phyloP scores from a whole-genome alignment of 2,888 invertebrate genomes.

The Drosophila suboccidentalis region DNA sequence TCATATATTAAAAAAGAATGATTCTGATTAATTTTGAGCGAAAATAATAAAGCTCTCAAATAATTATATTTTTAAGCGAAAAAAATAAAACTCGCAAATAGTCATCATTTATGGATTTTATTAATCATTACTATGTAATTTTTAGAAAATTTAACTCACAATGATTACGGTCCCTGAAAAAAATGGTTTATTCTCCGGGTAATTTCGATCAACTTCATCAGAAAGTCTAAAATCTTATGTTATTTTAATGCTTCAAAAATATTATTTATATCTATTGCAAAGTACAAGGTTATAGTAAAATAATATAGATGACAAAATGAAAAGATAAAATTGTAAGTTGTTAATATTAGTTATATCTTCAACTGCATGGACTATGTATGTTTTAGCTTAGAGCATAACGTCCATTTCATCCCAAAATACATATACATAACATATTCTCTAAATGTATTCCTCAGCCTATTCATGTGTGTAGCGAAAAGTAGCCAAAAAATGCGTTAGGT shows the following conservation, averaged over 20 bases:
- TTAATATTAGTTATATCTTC: not conserved
- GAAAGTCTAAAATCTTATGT: not conserved
- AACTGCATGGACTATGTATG: slow-evolving; percentile 20
- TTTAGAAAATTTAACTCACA: too few species aligned
- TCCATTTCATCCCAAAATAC: slow-evolving; percentile 12
- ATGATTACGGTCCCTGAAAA: too few species aligned
- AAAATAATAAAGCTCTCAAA: too few species aligned
- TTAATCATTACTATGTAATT: too few species aligned
- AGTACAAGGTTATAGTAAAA: not conserved
- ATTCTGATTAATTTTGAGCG: too few species aligned
- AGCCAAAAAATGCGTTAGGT: slow-evolving; percentile 4
- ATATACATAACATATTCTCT: not conserved
- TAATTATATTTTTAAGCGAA: too few species aligned
- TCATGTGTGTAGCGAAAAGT: slow-evolving; percentile 31
- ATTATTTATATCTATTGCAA: not conserved
- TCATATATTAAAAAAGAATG: too few species aligned
- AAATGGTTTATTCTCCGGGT: not conserved
- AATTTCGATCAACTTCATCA: not conserved
- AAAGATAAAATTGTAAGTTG: not conserved
- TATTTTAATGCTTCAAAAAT: not conserved
- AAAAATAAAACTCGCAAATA: too few species aligned
- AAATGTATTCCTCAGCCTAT: slow-evolving; percentile 6
- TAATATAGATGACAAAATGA: not conserved
- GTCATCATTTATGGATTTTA: too few species aligned
- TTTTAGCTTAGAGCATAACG: not conserved